Evolutionary conservation across 64 coral and sea anemone species (phyloP), one percentile per base, ranked within the genome.

Genomic region (Astreopora myriophthalma): DNA sequence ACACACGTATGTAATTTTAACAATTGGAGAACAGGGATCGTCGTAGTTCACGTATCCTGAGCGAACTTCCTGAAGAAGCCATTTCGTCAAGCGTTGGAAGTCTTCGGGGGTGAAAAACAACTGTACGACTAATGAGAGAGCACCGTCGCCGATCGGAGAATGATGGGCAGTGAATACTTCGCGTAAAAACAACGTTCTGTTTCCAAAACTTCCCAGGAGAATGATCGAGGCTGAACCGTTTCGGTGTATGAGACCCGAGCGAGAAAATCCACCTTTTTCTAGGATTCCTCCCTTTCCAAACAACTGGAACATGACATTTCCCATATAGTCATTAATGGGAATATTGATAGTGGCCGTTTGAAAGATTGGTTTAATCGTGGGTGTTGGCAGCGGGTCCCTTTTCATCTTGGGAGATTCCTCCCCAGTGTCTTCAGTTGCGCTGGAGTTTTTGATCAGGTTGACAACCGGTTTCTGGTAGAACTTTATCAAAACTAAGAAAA

Each of bases 11-110:
- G 73, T 92, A 24, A 92, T 79, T 16, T 40, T 20, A 27, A 92
- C 35, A 13, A 85, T 86, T 24, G 90, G 90, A n/a, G 90, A 82
- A 61, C 90, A 92, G 5, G 82, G 82, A 32, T 92, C 90, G 48
- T 92, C 80, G 20, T 75, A 75, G 57, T 85, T 92, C 7, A 76
- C 25, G 30, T 85, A 76, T 20, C 90, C 90, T 7, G 69, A 61
- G 22, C 28, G 12, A 9, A 92, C 63, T 26, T 92, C 69, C 2
- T 51, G 68, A 25, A 44, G 40, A 23, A 85, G 81, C 90, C 90
- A 92, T 5, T 49, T n/a, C n/a, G 73, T 75, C 10, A 92, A 39
- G 28, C 73, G 72, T 34, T 74, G 71, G 31, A 79, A 74, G 40
- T 85, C 90, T 2, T 74, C 71, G 1, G 70, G 64, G 5, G 70